Evolutionary conservation across 2,888 invertebrate genomes (phyloP).

Genomic region (Eristalis arbustorum): DNA sequence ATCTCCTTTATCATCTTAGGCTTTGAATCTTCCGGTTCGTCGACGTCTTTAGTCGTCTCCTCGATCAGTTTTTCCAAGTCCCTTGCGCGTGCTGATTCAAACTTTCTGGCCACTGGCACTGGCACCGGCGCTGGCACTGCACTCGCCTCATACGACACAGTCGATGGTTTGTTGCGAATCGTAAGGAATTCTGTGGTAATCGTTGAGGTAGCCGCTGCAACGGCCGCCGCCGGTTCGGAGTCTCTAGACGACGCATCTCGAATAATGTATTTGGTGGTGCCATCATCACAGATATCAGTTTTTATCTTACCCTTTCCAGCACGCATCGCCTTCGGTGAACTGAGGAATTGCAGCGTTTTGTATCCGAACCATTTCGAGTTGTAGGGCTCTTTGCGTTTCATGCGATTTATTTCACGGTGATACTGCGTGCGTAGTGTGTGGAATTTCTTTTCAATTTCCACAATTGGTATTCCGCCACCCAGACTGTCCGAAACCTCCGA

Average conservation of each 20-base stretch:
- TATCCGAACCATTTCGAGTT: constrained; percentile 83
- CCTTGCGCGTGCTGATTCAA: constrained; percentile 75
- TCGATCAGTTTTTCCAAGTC: constrained; percentile 79
- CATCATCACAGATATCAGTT: constrained; percentile 76
- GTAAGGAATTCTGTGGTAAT: constrained; percentile 75
- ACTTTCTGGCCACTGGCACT: constrained; percentile 47
- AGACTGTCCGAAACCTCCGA: constrained; percentile 76
- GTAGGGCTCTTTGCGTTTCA: constrained; percentile 82
- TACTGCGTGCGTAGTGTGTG: constrained; percentile 84
- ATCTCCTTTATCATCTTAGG: constrained; percentile 76
- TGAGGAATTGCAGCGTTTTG: constrained; percentile 83
- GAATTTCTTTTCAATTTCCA: constrained; percentile 83
- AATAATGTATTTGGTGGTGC: constrained; percentile 76
- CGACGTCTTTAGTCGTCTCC: constrained; percentile 80
- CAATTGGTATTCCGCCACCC: constrained; percentile 77
- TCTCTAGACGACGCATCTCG: constrained; percentile 73
- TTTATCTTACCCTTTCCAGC: constrained; percentile 77
- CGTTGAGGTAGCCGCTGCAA: constrained; percentile 31
- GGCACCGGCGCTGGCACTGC: constrained; percentile 58
- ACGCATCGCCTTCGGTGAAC: constrained; percentile 81
- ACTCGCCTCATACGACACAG: constrained; percentile 66
- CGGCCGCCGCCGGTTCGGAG: constrained; percentile 69
- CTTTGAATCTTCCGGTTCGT: constrained; percentile 78
- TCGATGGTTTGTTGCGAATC: constrained; percentile 72
- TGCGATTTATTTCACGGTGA: constrained; percentile 83